A percentile compares a stretch with the other conserved stretches of the same genome.
phyloP scores from a whole-genome alignment of 2,113 vertebrate genomes.

The Sphyrna mokarran region DNA sequence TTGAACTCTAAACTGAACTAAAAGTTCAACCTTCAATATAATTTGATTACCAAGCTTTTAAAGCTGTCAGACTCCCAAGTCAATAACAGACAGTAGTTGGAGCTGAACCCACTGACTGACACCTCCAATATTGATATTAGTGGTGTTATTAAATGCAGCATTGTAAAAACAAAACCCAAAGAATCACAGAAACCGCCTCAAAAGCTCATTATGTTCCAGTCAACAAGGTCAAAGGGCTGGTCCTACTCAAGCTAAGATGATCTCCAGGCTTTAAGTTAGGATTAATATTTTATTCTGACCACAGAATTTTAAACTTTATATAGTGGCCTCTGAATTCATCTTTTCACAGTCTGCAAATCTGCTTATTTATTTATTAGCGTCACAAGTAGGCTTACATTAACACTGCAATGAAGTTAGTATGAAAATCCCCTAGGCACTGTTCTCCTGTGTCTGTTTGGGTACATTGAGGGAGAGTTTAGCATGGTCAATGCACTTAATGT shows the following conservation, averaged over 20 bases:
- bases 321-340: background rate
- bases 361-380: too few species aligned
- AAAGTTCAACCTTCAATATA: background rate
- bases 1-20: background rate
- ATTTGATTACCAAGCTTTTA: background rate
- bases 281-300: background rate
- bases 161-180: background rate
- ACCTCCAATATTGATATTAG: background rate
- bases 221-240: background rate
- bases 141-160: background rate
- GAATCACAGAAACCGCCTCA: background rate
- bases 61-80: background rate
- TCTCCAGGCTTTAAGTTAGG: background rate
- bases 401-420: too few species aligned
- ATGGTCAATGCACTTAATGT: too few species aligned
- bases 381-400: too few species aligned
- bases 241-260: background rate
- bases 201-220: background rate
- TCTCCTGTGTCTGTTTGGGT: too few species aligned
- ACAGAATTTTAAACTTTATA: background rate
- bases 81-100: background rate
- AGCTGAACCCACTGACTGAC: background rate
- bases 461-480: too few species aligned
- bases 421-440: too few species aligned
- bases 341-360: background rate